A percentile compares a stretch with the other conserved stretches of the same genome.
phyloP scores from a whole-genome alignment of 2,113 vertebrate genomes.

The Glaucomys volans region DNA sequence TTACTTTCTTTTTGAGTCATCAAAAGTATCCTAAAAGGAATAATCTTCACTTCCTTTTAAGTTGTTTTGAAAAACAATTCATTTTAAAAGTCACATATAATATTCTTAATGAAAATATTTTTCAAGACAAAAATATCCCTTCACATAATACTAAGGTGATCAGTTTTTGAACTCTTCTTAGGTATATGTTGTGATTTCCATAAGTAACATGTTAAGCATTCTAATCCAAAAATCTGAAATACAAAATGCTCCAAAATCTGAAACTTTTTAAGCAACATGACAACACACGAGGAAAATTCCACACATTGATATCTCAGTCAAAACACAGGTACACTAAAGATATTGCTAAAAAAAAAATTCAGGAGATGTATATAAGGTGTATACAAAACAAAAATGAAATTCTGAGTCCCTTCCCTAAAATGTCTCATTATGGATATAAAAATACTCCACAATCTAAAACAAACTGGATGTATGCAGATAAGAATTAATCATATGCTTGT shows the following conservation, averaged over 20 bases:
- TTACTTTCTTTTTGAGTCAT: not conserved
- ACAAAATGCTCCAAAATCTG: not conserved
- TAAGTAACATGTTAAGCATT: not conserved
- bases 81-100: constrained; percentile 22
- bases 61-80: constrained; percentile 7
- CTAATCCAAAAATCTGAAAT: not conserved
- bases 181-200: not conserved
- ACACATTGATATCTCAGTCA: not conserved
- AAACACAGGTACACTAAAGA: not conserved
- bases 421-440: not conserved
- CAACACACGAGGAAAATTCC: too few relatives aligned
- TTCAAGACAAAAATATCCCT: constrained; percentile 24
- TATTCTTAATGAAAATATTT: constrained; percentile 16
- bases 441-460: not conserved
- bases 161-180: not conserved
- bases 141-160: not conserved
- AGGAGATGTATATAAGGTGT: not conserved
- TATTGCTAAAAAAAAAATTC: not conserved
- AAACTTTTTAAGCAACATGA: not conserved
- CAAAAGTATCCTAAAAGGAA: not conserved
- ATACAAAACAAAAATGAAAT: not conserved
- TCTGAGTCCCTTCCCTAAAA: not conserved
- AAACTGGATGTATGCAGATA: not conserved
- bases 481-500: not conserved
- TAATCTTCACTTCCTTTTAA: constrained; percentile 17